Conservation (phyloP, 1,140 invertebrate species). For the Neodiprion pinetum region DNA sequence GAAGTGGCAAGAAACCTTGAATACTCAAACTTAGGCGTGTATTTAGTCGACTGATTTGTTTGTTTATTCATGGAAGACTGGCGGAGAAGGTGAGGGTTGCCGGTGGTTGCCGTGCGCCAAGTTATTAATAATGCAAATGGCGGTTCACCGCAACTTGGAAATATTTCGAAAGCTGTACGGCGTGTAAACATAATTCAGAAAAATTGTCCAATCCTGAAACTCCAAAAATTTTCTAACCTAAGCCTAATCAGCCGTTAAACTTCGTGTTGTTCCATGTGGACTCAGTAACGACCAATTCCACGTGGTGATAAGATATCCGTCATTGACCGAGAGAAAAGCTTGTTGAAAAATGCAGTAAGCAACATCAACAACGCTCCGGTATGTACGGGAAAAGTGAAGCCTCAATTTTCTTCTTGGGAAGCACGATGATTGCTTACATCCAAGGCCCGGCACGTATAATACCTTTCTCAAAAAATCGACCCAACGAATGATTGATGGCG, state of each 20-base stretch:
- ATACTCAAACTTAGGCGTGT: not conserved
- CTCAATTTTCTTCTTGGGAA: too few relatives aligned
- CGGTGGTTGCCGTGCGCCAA: not conserved
- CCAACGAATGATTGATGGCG: not conserved
- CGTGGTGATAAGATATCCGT: not conserved
- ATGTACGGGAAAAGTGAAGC: too few relatives aligned
- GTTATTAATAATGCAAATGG: constrained; percentile 39
- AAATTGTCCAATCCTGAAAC: constrained; percentile 40
- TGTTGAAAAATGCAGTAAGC: not conserved
- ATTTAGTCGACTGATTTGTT: not conserved
- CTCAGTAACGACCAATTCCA: constrained; percentile 23
- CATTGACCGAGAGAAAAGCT: too few relatives aligned
- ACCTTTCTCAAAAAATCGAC: too few relatives aligned
- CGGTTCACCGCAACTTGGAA: not conserved
- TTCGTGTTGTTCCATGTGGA: constrained; percentile 14
- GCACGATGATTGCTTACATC: too few relatives aligned
- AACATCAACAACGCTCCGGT: not conserved
- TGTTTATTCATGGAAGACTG: not conserved
- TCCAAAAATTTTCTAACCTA: constrained; percentile 30
- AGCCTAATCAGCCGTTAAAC: constrained; percentile 30
- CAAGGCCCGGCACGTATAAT: too few relatives aligned
- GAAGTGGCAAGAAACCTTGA: too few relatives aligned
- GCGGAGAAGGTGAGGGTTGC: not conserved
- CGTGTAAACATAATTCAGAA: constrained; percentile 41
- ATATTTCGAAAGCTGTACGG: constrained; percentile 13